Evolutionary conservation across 2,888 invertebrate genomes (phyloP).

Genomic region (Eupithecia tripunctaria): DNA sequence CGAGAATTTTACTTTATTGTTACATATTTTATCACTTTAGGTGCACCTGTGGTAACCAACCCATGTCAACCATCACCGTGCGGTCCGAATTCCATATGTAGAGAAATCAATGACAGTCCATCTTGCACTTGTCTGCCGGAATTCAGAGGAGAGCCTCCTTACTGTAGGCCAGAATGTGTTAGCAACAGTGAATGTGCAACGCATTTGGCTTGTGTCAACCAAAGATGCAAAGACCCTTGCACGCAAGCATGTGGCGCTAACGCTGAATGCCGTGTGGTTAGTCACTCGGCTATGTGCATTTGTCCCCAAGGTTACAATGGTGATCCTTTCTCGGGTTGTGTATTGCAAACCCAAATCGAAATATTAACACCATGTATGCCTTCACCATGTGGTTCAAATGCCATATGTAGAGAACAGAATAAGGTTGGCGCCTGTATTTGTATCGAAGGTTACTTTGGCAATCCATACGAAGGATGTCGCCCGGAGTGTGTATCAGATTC

Average conservation of each 20-base stretch:
- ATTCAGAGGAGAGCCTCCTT: conserved; percentile 89
- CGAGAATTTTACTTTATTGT: not conserved
- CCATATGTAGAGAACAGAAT: conserved; percentile 87
- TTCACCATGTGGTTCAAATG: conserved; percentile 89
- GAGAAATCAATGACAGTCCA: conserved; percentile 87
- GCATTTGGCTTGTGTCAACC: conserved; percentile 88
- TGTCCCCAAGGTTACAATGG: conserved; percentile 87
- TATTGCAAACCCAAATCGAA: conserved; percentile 76
- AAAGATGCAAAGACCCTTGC: conserved; percentile 90
- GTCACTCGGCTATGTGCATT: conserved; percentile 91
- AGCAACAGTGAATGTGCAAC: conserved; percentile 90
- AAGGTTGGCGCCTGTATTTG: conserved; percentile 89
- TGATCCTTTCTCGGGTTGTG: conserved; percentile 86
- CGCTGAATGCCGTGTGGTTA: conserved; percentile 90
- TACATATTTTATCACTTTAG: conserved; percentile 46
- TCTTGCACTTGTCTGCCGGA: conserved; percentile 90
- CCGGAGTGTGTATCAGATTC: conserved; percentile 90
- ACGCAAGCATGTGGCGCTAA: conserved; percentile 88
- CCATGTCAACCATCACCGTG: conserved; percentile 92
- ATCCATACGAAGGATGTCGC: conserved; percentile 90
- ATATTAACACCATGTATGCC: conserved; percentile 86
- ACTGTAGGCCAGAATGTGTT: conserved; percentile 91
- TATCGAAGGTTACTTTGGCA: conserved; percentile 88
- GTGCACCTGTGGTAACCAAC: conserved; percentile 72
- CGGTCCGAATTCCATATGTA: conserved; percentile 90